Evolutionary conservation across 2,797 vertebrate genomes (phyloP), one percentile per base, ranked within the genome.

Genomic region (Gallinago solitaria): DNA sequence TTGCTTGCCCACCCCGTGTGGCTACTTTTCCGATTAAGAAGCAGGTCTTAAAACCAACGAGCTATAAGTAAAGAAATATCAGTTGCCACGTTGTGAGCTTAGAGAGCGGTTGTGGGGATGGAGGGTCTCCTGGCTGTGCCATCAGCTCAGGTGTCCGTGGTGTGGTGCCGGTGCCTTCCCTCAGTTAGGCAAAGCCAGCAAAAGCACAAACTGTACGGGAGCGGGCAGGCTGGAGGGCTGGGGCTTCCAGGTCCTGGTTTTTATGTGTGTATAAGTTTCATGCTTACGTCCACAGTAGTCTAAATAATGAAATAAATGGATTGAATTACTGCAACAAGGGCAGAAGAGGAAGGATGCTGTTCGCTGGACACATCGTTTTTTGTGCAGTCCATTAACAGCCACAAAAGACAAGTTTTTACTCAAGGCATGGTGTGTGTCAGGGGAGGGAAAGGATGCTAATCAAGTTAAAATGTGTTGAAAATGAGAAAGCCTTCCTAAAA

Each of bases 61-160:
- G 39, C 39, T 19, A 3, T 2, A 0, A 0, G 4, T 1, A 3
- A 33, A 17, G 76, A 27, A 19, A 11, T 1, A 37, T 5, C 8
- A 5, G 10, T 3, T 33, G 47, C 37, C 27, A 1, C 5, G 7
- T 5, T 32, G 24, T 8, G n/a, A 39, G 53, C 47, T n/a, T 12
- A 9, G 53, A 7, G 14, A 2, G 9, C 11, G 54, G 32, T 30
- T 6, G 24, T 2, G 20, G 28, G 11, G 19, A 2, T 8, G 45
- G 35, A 13, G 64, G 6, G 14, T 20, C 35, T 53, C 21, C 48
- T 1, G 48, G 21, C 32, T 4, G 12, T 11, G 41, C 37, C 4
- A 21, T 3, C 24, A 1, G 16, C n/a, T 16, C 28, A 1, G 1
- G 32, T 3, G 1, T 12, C 37, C 2, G 2, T 16, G 50, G 19